Base-by-base conservation (phyloP, 1,140 invertebrate species). In the Centruroides sculpturatus region DNA sequence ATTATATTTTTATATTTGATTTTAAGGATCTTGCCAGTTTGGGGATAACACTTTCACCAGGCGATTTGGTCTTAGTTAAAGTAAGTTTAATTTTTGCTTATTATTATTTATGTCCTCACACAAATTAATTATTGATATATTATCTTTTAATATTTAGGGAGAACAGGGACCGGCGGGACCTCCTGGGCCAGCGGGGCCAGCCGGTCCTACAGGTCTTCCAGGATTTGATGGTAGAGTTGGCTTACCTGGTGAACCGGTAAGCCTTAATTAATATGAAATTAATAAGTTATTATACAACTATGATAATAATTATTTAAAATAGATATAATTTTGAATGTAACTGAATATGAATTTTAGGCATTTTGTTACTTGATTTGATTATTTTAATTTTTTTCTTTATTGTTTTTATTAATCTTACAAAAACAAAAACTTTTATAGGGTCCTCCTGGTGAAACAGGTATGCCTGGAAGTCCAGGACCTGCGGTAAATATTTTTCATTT, bases 151-250 rank as follows among this genome's bases (percentile, higher is more conserved):
- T 55, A 55, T 61, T 55, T 70, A 93, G 89, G 91, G 90, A 56
- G 87, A 94, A 73, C 87, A 90, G 57, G 91, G 91, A 53, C 84
- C 87, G 54, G 80, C 85, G 10, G 91, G 90, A 34, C 84, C 85
- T n/a, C 77, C 70, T 35, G 90, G 89, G 10, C 74, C 75, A 61
- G 70, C 73, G 7, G 80, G 87, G 56, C 82, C 83, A n/a, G 80
- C 85, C 9, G 91, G 90, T 23, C 84, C 85, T 36, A 77, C 69
- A 41, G 90, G 89, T 87, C 72, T 85, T 47, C 81, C 89, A 9
- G 91, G 91, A 41, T 83, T 84, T 69, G 85, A 92, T 71, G 89
- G 90, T 48, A 79, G 87, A 63, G 58, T 68, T 54, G 67, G 67
- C 10, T 59, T 67, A 46, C 67, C 67, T 41, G 67, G 67, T 9